These are phyloP conservation scores for Heterodera schachtii DNA, from an alignment of 1,140 invertebrate species.

Conservation along the genomic window DNA sequence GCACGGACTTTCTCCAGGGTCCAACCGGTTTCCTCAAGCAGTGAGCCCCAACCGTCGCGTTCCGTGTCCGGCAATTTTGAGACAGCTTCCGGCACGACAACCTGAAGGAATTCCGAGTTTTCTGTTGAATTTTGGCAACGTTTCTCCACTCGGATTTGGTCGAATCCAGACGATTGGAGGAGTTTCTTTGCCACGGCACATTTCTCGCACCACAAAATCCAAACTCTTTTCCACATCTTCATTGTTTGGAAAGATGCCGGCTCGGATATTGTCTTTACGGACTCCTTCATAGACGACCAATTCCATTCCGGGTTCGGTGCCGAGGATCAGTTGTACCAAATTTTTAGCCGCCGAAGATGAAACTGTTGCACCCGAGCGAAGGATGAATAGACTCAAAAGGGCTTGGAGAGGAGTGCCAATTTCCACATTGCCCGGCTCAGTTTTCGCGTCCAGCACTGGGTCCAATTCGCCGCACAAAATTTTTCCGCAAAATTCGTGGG, in stretches of 20 bases:
- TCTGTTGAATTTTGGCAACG: too few relatives aligned
- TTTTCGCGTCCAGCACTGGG: background rate
- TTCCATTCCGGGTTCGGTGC: background rate
- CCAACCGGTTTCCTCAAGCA: background rate
- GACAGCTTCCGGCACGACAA: background rate
- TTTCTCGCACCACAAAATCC: background rate
- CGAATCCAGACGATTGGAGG: background rate
- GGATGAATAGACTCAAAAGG: background rate
- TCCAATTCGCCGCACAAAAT: background rate
- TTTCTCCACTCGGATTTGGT: background rate
- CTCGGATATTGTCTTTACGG: background rate
- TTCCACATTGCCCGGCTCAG: background rate
- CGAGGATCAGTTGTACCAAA: background rate
- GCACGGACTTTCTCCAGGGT: slow-evolving; percentile 6
- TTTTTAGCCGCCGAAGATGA: background rate
- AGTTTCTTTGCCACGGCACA: background rate
- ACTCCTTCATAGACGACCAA: background rate
- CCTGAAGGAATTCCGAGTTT: background rate
- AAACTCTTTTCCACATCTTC: background rate
- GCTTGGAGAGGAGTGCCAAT: background rate
- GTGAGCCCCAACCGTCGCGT: background rate
- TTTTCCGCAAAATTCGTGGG: background rate
- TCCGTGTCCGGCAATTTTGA: background rate
- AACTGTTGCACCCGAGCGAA: background rate
- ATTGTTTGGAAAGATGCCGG: background rate